Evolutionary conservation across 2,113 vertebrate species (phyloP).

Genomic region (Scytalopus superciliaris): DNA sequence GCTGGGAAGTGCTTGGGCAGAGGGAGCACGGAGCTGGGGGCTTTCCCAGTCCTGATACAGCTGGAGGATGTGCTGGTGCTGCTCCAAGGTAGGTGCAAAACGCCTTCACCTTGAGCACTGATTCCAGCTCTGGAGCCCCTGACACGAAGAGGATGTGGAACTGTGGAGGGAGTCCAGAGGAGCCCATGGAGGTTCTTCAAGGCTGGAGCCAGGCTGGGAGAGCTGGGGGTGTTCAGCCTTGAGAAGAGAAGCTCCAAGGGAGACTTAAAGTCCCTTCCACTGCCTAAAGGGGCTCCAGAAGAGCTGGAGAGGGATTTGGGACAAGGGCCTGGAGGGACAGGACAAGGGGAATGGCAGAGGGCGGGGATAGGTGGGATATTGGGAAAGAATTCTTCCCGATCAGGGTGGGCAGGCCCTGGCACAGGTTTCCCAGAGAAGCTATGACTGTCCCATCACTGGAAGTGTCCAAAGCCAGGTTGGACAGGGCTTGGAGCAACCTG

Average conservation of each 20-base stretch:
- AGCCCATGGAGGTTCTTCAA: neutral
- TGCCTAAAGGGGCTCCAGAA: neutral
- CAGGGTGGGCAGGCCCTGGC: fast-evolving
- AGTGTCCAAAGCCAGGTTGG: neutral
- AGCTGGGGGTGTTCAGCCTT: neutral
- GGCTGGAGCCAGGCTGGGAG: neutral
- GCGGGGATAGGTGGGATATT: neutral
- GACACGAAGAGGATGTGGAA: neutral
- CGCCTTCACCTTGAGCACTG: neutral
- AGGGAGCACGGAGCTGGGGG: neutral
- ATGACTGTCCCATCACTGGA: neutral
- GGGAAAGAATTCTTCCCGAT: neutral
- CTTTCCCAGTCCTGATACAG: neutral
- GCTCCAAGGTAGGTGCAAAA: neutral
- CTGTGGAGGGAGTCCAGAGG: neutral
- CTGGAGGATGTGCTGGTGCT: neutral
- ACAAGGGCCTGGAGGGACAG: neutral
- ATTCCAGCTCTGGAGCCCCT: neutral
- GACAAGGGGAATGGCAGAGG: neutral
- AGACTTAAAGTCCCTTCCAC: neutral
- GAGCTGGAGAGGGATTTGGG: neutral
- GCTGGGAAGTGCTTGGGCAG: neutral
- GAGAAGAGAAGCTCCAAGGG: neutral
- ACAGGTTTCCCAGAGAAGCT: neutral
- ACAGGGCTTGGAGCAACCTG: fast-evolving